Evolutionary conservation across 2,797 vertebrate species (phyloP).

Genomic region (Artibeus jamaicensis): DNA sequence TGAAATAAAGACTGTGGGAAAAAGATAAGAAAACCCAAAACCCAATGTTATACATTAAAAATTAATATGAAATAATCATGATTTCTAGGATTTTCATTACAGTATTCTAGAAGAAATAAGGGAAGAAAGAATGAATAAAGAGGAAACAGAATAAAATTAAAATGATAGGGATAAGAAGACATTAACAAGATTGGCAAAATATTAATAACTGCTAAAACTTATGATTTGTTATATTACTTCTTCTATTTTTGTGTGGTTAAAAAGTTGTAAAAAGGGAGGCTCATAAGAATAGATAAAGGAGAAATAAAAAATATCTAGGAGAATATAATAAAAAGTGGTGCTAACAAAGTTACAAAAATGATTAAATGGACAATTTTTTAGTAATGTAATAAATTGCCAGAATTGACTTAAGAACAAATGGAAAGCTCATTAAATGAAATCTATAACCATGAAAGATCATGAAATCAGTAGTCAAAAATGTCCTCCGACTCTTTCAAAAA

Average conservation of each 20-base stretch:
- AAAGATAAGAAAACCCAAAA: background rate
- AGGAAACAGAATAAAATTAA: background rate
- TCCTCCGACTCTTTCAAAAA: background rate
- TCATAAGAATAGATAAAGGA: background rate
- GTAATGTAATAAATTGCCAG: background rate
- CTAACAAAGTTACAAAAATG: background rate
- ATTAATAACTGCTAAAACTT: background rate
- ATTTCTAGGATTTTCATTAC: background rate
- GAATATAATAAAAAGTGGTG: background rate
- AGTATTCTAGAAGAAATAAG: background rate
- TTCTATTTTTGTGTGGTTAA: background rate
- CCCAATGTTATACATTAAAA: background rate
- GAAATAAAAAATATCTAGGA: background rate
- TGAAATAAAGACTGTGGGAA: background rate
- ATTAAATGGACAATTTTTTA: background rate
- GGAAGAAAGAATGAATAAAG: background rate
- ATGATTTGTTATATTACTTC: background rate
- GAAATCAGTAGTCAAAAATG: background rate
- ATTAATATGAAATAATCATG: background rate
- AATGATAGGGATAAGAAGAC: background rate
- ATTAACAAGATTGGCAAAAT: background rate
- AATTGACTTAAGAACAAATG: background rate
- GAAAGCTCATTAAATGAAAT: background rate
- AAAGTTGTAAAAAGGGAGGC: background rate
- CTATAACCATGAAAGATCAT: background rate